Evolutionary conservation across 2,113 vertebrate genomes (phyloP).

Genomic region (Tursiops truncatus): DNA sequence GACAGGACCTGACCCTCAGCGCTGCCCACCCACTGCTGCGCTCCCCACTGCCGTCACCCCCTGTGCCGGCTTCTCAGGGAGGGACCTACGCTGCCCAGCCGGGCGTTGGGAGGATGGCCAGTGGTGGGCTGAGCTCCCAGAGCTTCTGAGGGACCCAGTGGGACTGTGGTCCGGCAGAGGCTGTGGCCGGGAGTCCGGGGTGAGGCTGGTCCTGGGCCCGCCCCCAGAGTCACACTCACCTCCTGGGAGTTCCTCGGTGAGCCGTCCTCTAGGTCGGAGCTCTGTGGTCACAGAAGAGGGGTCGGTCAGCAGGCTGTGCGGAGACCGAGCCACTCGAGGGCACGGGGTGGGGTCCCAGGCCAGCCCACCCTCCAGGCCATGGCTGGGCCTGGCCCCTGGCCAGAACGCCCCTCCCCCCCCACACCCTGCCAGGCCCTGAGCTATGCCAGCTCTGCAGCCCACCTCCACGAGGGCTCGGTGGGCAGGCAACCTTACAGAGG

Average conservation of each 20-base stretch:
- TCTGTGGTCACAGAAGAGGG: conserved; percentile 78
- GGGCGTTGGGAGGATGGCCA: too few relatives aligned
- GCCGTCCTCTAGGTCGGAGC: conserved; percentile 85
- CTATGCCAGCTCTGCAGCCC: not conserved
- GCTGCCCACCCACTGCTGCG: not conserved
- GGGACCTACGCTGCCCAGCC: not conserved
- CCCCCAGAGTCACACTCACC: conserved; percentile 75
- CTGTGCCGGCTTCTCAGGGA: not conserved
- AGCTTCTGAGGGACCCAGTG: accelerated
- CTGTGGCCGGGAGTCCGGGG: accelerated
- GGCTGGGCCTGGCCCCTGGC: too few relatives aligned
- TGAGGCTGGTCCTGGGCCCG: not conserved
- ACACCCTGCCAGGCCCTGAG: not conserved
- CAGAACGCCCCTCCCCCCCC: accelerated
- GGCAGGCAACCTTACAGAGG: not conserved
- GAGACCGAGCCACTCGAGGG: not conserved
- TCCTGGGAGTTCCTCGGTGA: conserved; percentile 86
- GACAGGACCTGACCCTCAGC: accelerated
- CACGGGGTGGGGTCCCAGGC: not conserved
- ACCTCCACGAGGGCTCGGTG: not conserved
- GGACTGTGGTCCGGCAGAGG: not conserved
- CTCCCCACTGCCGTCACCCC: not conserved
- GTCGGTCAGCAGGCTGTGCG: not conserved
- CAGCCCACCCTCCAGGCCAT: not conserved
- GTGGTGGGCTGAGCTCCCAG: not conserved